Conservation (phyloP, 2,888 invertebrate genomes). For the Dryomyza anilis region DNA sequence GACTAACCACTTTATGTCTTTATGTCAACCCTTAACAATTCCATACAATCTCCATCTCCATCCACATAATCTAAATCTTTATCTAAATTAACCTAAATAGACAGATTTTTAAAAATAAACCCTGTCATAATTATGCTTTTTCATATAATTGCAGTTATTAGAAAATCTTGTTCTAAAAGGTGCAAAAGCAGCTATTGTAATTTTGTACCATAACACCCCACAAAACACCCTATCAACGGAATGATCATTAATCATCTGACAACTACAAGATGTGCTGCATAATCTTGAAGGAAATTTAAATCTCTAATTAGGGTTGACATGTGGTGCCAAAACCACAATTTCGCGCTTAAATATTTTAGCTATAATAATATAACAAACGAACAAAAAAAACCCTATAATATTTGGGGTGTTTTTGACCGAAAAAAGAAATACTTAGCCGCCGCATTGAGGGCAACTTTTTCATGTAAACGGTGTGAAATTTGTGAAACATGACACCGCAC, state of each 20-base stretch:
- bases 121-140: too few relatives aligned
- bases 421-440: constrained; percentile 3
- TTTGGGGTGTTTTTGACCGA: constrained; percentile 22
- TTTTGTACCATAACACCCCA: too few relatives aligned
- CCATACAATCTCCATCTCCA: too few relatives aligned
- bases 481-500: constrained; percentile 52
- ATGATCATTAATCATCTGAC: constrained; percentile 47
- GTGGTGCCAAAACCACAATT: constrained; percentile 48
- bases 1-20: too few relatives aligned
- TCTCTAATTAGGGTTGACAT: constrained; percentile 53
- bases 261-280: constrained; percentile 38
- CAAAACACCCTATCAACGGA: too few relatives aligned
- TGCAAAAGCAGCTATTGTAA: too few relatives aligned
- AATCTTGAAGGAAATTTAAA: constrained; percentile 32
- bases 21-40: too few relatives aligned
- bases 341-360: constrained; percentile 33
- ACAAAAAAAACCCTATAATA: constrained; percentile 1
- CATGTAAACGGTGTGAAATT: constrained; percentile 40
- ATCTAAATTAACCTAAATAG: too few relatives aligned
- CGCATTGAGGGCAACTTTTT: background rate
- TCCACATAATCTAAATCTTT: too few relatives aligned
- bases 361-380: background rate
- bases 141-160: too few relatives aligned
- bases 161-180: too few relatives aligned
- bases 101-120: too few relatives aligned